A percentile compares a stretch with the other conserved stretches of the same genome.
These are phyloP conservation scores for Eristalis arbustorum DNA, from an alignment of 2,888 invertebrate genomes.

Conservation along the genomic window DNA sequence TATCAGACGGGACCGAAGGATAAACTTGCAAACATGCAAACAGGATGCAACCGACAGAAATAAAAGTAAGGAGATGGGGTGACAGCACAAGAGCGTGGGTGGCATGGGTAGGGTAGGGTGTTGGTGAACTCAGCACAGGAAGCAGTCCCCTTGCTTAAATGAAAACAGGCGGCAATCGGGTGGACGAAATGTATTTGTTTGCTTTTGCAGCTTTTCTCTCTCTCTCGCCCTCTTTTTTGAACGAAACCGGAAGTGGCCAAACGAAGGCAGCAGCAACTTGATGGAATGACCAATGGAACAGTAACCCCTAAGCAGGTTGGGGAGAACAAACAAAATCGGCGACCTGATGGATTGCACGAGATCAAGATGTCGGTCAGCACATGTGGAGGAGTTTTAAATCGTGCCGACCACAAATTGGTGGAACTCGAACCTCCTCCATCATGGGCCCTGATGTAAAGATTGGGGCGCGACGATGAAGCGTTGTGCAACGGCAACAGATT, in stretches of 20 bases:
- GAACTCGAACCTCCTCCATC: too few relatives aligned
- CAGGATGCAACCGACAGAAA: not conserved
- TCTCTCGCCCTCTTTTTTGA: not conserved
- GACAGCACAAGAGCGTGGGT: not conserved
- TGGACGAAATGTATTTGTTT: not conserved
- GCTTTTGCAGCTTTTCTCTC: not conserved
- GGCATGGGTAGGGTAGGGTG: not conserved
- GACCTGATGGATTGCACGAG: too few relatives aligned
- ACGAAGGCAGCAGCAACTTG: not conserved
- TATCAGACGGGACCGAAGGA: conserved; percentile 21
- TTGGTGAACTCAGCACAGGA: not conserved
- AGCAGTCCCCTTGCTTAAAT: not conserved
- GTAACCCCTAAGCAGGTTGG: not conserved
- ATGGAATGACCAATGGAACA: not conserved
- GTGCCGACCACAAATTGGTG: too few relatives aligned
- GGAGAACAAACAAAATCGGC: not conserved
- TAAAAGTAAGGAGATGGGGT: too few relatives aligned
- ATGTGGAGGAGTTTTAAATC: too few relatives aligned
- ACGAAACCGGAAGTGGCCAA: not conserved
- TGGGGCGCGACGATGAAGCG: too few relatives aligned
- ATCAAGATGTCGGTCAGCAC: too few relatives aligned
- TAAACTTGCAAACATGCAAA: conserved; percentile 20
- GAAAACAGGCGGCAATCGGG: not conserved
- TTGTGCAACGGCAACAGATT: too few relatives aligned
- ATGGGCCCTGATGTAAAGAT: too few relatives aligned